phyloP scores from a whole-genome alignment of 2,797 vertebrate species.

The Silurus lanzhouensis region DNA sequence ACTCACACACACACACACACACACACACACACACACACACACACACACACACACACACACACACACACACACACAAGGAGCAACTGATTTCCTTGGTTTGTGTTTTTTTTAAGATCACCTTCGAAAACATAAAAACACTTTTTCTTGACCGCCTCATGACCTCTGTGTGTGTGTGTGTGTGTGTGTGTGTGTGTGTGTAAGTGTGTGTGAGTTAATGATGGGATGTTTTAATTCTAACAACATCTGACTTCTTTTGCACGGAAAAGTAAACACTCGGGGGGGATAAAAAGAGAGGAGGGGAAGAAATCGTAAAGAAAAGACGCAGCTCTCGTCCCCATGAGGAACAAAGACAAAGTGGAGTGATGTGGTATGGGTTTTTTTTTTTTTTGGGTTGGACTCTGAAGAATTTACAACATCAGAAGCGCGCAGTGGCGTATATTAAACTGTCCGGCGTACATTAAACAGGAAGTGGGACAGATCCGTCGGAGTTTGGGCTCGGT shows the following conservation, averaged over 20 bases:
- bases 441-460: slow-evolving; percentile 53
- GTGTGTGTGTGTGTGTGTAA: slow-evolving; percentile 1
- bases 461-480: slow-evolving; percentile 57
- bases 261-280: slow-evolving; percentile 3
- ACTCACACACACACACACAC: no score
- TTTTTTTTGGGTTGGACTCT: neutral
- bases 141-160: neutral
- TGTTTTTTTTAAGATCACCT: neutral
- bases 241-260: slow-evolving; percentile 17
- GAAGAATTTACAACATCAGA: slow-evolving; percentile 35
- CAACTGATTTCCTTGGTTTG: slow-evolving; percentile 55
- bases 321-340: neutral
- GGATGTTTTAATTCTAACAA: slow-evolving; percentile 10
- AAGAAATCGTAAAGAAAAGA: neutral
- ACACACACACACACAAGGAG: slow-evolving; percentile 2
- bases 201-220: neutral
- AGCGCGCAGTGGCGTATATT: slow-evolving; percentile 30
- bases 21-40: no score
- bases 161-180: neutral
- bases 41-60: no score
- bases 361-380: neutral
- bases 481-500: slow-evolving; percentile 36
- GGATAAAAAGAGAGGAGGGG: neutral
- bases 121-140: neutral
- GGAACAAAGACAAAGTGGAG: neutral